Base-by-base conservation (phyloP, 2,888 invertebrate species). In the Eugnorisma glareosa region DNA sequence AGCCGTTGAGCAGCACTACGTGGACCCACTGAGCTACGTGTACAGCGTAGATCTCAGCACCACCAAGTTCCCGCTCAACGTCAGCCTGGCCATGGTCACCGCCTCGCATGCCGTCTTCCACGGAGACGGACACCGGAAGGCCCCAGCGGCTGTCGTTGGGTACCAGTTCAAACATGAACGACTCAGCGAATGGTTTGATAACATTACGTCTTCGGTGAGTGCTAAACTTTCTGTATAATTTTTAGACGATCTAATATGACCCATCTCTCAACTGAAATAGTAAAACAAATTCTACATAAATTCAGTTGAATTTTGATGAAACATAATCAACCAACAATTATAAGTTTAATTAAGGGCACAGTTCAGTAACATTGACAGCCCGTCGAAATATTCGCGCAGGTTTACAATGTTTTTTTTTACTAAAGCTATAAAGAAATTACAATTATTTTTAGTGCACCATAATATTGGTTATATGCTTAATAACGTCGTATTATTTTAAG, bases 101-200 rank as follows among this genome's bases (percentile, higher is more conserved):
- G 99, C 98, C 2, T 98, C 98, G 73, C 98, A 98, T 92, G 99
- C 99, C 0, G 98, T 99, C 68, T 98, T 98, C 90, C 97, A 97
- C 71, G 94, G 94, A 24, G 97, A 97, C 85, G 97, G 97, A 0
- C 96, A 96, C 45, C 97, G 96, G 90, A 97, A 97, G 80, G 97
- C 98, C 0, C 98, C 98, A 6, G 97, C 97, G 0, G 98, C 98
- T 0, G 98, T 98, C 15, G 97, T 98, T 43, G 98, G 98, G 7
- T 98, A 98, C 89, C 99, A 99, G 91, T 98, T 99, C 93, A 97
- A 98, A 85, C 98, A 99, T 89, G 97, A 98, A 67, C 97, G 98
- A 10, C 97, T 99, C 84, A 97, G 97, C 86, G 97, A 98, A 73
- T 97, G 98, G 90, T 99, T 99, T 93, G 97, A 97, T 84, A 98